Conservation (phyloP, 2,113 vertebrate species). For the Sinocyclocheilus anshuiensis region DNA sequence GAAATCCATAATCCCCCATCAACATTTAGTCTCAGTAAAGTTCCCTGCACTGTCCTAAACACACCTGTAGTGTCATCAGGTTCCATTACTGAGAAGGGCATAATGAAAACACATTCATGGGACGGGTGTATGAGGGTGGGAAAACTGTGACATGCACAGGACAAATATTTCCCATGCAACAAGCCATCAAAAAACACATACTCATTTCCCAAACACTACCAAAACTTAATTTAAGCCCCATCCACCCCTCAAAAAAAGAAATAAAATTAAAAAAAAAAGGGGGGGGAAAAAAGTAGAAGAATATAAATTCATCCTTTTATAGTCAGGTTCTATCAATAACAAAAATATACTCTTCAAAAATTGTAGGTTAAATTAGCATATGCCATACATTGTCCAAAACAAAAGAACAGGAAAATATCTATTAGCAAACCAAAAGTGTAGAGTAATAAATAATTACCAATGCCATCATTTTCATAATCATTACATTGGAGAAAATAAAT, state of each 20-base stretch:
- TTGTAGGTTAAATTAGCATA: conserved; percentile 76
- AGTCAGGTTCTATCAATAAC: conserved; percentile 68
- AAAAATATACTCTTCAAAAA: conserved; percentile 88
- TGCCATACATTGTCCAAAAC: conserved; percentile 78
- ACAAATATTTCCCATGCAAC: conserved; percentile 51
- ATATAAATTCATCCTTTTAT: conserved; percentile 45
- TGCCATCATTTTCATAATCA: conserved; percentile 42
- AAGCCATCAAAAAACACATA: conserved; percentile 39
- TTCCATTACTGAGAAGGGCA: conserved; percentile 2
- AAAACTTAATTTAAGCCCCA: conserved; percentile 57
- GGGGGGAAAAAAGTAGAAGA: conserved; percentile 16
- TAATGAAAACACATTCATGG: conserved; percentile 61
- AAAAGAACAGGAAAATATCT: conserved; percentile 65
- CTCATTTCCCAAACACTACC: conserved; percentile 54
- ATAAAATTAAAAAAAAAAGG: conserved; percentile 31
- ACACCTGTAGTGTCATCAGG: conserved; percentile 48
- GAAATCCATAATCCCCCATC: conserved; percentile 20
- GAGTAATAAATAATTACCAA: conserved; percentile 58
- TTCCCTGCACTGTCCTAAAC: conserved; percentile 24
- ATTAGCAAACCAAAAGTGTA: conserved; percentile 44
- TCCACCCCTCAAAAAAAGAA: conserved; percentile 27
- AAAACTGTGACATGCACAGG: conserved; percentile 46
- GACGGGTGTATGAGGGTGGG: conserved; percentile 38
- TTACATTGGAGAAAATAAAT: conserved; percentile 63
- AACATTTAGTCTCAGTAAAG: conserved; percentile 11